These are phyloP conservation scores for Caranx melampygus DNA, from an alignment of 2,113 vertebrate genomes.

Conservation along the genomic window DNA sequence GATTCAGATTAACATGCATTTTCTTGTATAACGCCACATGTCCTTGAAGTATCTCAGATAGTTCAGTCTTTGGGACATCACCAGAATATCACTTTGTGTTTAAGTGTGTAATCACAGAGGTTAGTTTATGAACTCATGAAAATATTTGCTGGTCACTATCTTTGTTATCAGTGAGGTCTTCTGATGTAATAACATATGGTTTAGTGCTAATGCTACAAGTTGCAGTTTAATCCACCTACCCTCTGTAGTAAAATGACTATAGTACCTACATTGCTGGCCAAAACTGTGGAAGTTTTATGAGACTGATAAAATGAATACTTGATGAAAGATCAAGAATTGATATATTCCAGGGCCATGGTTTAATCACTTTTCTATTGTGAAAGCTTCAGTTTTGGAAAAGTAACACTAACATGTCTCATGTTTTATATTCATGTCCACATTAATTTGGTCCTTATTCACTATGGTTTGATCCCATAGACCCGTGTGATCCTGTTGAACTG, in stretches of 20 bases:
- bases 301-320: background rate
- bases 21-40: background rate
- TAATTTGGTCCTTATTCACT: background rate
- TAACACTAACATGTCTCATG: too few species aligned
- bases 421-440: too few species aligned
- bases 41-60: background rate
- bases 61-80: background rate
- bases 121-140: background rate
- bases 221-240: background rate
- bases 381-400: background rate
- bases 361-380: background rate
- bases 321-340: background rate
- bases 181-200: background rate
- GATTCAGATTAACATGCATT: background rate
- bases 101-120: background rate
- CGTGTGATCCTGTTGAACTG: slow-evolving; percentile 94
- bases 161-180: background rate
- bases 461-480: slow-evolving; percentile 81
- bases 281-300: too few species aligned
- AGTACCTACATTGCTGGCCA: too few species aligned
- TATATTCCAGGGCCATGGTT: background rate
- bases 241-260: background rate
- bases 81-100: background rate
- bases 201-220: background rate
- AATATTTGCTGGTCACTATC: background rate